phyloP scores from a whole-genome alignment of 2,113 vertebrate species.

The Piaya cayana region DNA sequence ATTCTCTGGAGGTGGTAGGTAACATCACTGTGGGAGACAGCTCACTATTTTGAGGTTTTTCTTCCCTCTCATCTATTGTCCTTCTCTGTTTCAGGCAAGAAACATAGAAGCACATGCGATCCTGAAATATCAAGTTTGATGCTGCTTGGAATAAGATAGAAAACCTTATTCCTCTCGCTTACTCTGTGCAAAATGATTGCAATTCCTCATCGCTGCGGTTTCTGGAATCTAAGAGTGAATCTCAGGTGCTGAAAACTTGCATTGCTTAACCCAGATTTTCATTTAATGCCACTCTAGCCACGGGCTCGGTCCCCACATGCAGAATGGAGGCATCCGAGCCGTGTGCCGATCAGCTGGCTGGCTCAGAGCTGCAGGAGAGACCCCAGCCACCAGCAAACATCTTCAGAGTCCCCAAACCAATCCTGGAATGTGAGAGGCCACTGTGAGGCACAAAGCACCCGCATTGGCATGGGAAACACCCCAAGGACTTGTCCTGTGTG shows the following conservation, averaged over 20 bases:
- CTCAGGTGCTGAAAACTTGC: not conserved
- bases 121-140: not conserved
- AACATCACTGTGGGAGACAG: not conserved
- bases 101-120: not conserved
- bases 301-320: not conserved
- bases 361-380: not conserved
- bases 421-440: fast-evolving
- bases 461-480: not conserved
- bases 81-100: not conserved
- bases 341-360: not conserved
- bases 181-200: not conserved
- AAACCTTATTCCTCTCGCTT: not conserved
- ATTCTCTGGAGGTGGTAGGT: not conserved
- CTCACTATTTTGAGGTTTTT: not conserved
- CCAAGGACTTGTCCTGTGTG: not conserved
- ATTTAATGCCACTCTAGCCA: not conserved
- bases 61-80: not conserved
- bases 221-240: not conserved
- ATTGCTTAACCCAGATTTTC: not conserved
- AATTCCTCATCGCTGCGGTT: not conserved
- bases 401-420: not conserved
- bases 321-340: not conserved
- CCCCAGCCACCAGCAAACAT: too few relatives aligned
- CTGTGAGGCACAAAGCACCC: not conserved
- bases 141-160: not conserved